Conservation (phyloP, 2,113 vertebrate species). For the Harpagus bidentatus region DNA sequence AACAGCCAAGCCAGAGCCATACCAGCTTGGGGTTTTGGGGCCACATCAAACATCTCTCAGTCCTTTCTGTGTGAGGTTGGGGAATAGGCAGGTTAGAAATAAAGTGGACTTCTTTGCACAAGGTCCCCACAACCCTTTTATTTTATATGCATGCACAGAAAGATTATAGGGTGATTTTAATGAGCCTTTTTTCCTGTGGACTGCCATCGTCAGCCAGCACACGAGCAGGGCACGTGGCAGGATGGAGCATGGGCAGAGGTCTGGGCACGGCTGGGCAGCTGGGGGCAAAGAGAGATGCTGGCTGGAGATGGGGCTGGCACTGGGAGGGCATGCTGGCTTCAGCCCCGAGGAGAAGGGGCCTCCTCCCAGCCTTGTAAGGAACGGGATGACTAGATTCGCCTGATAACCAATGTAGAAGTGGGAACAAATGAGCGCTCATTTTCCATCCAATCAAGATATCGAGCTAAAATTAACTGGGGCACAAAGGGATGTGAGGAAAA, state of each 20-base stretch:
- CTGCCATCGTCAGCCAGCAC: background rate
- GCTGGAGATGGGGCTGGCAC: background rate
- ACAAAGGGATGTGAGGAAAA: background rate
- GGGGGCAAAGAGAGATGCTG: background rate
- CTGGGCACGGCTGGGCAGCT: background rate
- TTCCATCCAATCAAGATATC: background rate
- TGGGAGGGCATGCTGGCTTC: background rate
- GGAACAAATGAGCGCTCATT: background rate
- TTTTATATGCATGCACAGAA: background rate
- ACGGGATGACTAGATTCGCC: accelerated
- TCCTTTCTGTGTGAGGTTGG: background rate
- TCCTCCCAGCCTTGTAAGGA: background rate
- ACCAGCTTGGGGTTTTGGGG: background rate
- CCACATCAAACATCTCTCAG: background rate
- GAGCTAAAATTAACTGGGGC: background rate
- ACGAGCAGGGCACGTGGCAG: background rate
- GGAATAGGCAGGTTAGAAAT: background rate
- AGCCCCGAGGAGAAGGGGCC: background rate
- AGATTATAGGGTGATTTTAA: background rate
- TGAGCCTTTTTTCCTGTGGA: background rate
- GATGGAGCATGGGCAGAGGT: background rate
- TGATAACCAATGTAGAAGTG: background rate
- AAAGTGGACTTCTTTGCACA: background rate
- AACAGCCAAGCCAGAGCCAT: background rate
- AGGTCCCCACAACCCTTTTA: background rate